Conservation (phyloP, 2,797 vertebrate species). For the Cynopterus sphinx region DNA sequence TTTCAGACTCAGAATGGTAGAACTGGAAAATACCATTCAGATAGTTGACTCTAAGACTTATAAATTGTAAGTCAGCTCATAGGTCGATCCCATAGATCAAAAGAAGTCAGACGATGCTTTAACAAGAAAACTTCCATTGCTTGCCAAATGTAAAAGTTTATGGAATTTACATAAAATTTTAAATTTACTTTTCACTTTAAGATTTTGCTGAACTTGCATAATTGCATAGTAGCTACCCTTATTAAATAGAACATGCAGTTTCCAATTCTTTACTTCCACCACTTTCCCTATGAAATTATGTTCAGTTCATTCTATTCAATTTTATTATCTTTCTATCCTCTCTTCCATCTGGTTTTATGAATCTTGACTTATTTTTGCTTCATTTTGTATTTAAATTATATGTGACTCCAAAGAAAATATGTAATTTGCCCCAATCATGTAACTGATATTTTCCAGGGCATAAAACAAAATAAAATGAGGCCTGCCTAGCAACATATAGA, state of each 20-base stretch:
- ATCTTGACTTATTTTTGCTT: background rate
- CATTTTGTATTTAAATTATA: background rate
- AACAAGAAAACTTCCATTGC: background rate
- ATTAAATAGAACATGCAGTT: background rate
- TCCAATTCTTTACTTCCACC: background rate
- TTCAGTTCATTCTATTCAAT: background rate
- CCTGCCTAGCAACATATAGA: background rate
- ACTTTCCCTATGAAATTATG: background rate
- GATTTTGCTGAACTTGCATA: background rate
- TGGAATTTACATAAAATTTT: background rate
- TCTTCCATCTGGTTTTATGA: background rate
- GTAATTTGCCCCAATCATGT: background rate
- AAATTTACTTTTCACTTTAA: background rate
- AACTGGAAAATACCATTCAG: background rate
- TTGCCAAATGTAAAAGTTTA: background rate
- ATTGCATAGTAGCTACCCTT: background rate
- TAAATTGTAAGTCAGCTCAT: background rate
- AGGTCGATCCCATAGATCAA: background rate
- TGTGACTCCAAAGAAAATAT: background rate
- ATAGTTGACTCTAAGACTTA: background rate
- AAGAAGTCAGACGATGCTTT: background rate
- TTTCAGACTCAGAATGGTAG: background rate
- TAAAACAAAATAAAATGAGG: conserved; percentile 40
- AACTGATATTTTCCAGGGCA: background rate
- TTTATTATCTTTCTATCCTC: background rate